Percentiles rank a stretch among this genome's conserved stretches.
Evolutionary conservation across 2,888 invertebrate species (phyloP).

Genomic region (Ennomos quercinarius): DNA sequence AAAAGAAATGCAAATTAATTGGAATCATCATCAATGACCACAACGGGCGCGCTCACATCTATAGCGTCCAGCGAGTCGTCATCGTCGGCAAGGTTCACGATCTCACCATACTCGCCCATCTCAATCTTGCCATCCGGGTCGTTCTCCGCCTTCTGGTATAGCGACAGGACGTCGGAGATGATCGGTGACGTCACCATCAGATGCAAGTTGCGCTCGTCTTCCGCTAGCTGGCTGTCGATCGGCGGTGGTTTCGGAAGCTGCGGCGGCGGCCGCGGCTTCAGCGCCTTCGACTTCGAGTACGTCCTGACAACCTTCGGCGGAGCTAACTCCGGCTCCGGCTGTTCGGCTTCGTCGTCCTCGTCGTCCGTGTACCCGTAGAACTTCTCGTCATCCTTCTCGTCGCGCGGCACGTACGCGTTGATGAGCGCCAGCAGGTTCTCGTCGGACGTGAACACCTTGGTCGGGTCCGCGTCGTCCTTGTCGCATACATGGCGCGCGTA

Average conservation of each 20-base stretch:
- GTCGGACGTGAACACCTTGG: conserved; percentile 71
- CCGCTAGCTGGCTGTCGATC: conserved; percentile 35
- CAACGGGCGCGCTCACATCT: conserved; percentile 47
- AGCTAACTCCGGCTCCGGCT: background rate
- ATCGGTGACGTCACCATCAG: conserved; percentile 69
- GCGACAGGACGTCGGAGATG: conserved; percentile 76
- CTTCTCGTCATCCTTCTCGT: conserved; percentile 74
- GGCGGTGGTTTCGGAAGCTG: conserved; percentile 2
- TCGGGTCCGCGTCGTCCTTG: conserved; percentile 66
- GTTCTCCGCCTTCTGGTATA: conserved; percentile 59
- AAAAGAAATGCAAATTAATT: conserved; percentile 19
- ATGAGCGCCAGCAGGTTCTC: conserved; percentile 65
- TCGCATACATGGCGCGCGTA: conserved; percentile 70
- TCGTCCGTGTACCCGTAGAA: conserved; percentile 71
- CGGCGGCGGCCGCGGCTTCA: conserved; percentile 8
- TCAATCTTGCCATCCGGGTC: conserved; percentile 29
- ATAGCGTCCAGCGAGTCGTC: conserved; percentile 61
- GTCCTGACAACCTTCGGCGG: conserved; percentile 22
- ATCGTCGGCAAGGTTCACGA: conserved; percentile 61
- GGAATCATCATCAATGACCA: conserved; percentile 62
- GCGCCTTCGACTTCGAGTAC: conserved; percentile 41
- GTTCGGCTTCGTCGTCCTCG: conserved; percentile 59
- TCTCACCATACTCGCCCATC: conserved; percentile 26
- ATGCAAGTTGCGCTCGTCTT: conserved; percentile 53
- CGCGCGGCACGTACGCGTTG: conserved; percentile 69